Base-by-base conservation (phyloP, 2,888 invertebrate species). In the Caenorhabditis angaria region DNA sequence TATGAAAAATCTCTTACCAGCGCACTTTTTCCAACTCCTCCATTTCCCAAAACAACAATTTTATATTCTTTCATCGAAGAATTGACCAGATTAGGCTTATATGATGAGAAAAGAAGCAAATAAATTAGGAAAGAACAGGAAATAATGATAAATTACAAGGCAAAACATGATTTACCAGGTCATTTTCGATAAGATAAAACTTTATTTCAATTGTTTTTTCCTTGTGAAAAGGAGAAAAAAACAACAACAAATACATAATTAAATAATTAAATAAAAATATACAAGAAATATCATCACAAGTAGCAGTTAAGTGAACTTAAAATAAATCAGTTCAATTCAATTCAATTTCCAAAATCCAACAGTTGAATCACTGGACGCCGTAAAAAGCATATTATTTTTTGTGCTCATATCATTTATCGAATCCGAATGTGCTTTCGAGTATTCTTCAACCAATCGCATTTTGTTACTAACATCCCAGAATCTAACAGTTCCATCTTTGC, bases 11-110 rank as follows among this genome's bases (percentile, higher is more conserved):
- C 20, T 66, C 65, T 61, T 57, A 90, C 90, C 89, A 95, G 91
- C 88, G 95, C 95, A 87, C 95, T 96, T 91, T 97, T 97, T 88
- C 97, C 97, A 88, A 99, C 97, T 91, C 97, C 97, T 89, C 97
- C 97, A 89, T 95, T 95, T 87, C 97, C 97, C 90, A 97, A 91
- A 87, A 99, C 97, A 85, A 97, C 97, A 90, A 97, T 94, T 92
- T 97, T 99, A 91, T 97, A 99, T 92, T 99, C 97, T 90, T 97
- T 93, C 97, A 99, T 99, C n/a, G 27, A 14, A 3, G 20, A 48
- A 28, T n/a, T 48, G 47, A 41, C n/a, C n/a, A 41, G 41, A 41
- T 41, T 41, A 41, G 5, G 41, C 41, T 41, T 41, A 12, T 32
- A n/a, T n/a, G n/a, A n/a, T n/a, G n/a, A n/a, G n/a, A 18, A 41